phyloP scores from a whole-genome alignment of 2,888 invertebrate species.

The Eristalis tenax region DNA sequence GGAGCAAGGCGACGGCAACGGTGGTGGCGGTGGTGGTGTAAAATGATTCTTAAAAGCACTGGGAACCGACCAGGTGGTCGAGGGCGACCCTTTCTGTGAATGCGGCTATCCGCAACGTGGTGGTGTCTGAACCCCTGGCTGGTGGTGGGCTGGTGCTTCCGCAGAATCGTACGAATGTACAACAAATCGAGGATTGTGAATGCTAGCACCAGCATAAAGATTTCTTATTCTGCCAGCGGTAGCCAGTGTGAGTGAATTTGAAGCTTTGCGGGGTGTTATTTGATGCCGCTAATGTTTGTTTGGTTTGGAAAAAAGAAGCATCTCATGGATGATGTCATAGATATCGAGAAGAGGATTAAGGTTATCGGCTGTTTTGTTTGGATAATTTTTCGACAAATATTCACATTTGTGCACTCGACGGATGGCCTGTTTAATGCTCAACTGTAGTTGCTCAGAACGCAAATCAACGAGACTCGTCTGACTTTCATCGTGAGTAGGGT shows the following conservation, averaged over 20 bases:
- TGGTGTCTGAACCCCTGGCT: neutral
- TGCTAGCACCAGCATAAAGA: slow-evolving; percentile 37
- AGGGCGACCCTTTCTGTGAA: slow-evolving; percentile 18
- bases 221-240: neutral
- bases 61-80: slow-evolving; percentile 59
- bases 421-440: no score
- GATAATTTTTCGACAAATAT: neutral
- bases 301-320: slow-evolving; percentile 54
- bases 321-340: slow-evolving; percentile 1
- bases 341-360: neutral
- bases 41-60: slow-evolving; percentile 71
- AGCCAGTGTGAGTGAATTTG: neutral
- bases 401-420: no score
- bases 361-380: neutral
- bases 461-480: no score
- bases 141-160: slow-evolving; percentile 17
- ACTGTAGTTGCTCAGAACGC: no score
- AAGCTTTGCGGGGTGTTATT: neutral
- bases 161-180: slow-evolving; percentile 29
- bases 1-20: neutral
- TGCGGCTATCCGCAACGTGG: neutral
- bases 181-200: slow-evolving; percentile 31
- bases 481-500: no score
- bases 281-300: slow-evolving; percentile 24
- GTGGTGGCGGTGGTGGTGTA: slow-evolving; percentile 25